These are phyloP conservation scores for Grammatotria lemairii DNA, from an alignment of 2,113 vertebrate species.

Conservation along the genomic window DNA sequence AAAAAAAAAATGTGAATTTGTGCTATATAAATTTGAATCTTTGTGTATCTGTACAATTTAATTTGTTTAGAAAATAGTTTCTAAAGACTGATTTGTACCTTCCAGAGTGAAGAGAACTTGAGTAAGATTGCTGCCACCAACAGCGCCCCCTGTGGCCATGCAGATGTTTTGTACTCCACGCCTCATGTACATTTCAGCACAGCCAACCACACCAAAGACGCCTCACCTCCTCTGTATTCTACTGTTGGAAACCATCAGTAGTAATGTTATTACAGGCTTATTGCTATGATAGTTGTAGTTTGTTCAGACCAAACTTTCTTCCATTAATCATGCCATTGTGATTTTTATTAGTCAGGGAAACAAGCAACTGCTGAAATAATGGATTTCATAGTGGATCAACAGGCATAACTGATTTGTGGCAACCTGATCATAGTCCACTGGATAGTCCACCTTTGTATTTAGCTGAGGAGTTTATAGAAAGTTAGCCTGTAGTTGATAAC, in stretches of 20 bases:
- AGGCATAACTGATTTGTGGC: background rate
- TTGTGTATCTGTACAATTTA: background rate
- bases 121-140: background rate
- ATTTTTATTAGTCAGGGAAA: background rate
- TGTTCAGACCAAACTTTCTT: background rate
- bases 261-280: background rate
- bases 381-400: background rate
- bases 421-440: background rate
- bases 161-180: background rate
- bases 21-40: background rate
- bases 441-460: background rate
- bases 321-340: background rate
- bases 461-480: background rate
- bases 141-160: background rate
- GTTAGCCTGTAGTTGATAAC: background rate
- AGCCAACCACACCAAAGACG: background rate
- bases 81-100: background rate
- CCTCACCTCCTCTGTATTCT: background rate
- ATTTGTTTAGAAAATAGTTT: background rate
- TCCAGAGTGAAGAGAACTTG: background rate
- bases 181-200: background rate
- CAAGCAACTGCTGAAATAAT: background rate
- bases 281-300: background rate
- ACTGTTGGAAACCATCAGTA: background rate
- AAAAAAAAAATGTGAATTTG: background rate